These are phyloP conservation scores for Charanyca ferruginea DNA, from an alignment of 2,888 invertebrate species.

Conservation along the genomic window DNA sequence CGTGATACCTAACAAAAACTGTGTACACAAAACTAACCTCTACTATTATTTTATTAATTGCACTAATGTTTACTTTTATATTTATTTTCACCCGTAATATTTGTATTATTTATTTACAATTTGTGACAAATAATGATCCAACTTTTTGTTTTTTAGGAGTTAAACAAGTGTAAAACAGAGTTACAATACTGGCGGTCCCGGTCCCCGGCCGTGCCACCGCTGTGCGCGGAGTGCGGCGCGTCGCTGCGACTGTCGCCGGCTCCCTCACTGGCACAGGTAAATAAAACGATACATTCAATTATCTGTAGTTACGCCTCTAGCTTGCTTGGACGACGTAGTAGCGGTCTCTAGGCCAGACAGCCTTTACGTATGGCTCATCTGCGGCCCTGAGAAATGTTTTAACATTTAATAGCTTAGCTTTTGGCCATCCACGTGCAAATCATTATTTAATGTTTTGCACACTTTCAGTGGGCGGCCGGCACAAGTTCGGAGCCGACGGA, in stretches of 20 bases:
- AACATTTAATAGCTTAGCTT: not conserved
- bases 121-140: not conserved
- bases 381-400: not conserved
- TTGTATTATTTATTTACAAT: not conserved
- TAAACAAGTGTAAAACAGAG: conserved; percentile 98
- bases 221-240: conserved; percentile 94
- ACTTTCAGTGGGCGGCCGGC: conserved; percentile 81
- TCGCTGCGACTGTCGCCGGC: conserved; percentile 80
- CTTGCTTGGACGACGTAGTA: too few relatives aligned
- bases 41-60: not conserved
- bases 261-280: conserved; percentile 79
- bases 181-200: conserved; percentile 97
- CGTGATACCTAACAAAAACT: too few relatives aligned
- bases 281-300: not conserved
- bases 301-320: not conserved
- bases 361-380: not conserved
- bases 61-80: not conserved
- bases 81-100: not conserved
- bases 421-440: not conserved
- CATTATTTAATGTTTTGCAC: not conserved
- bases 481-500: conserved; percentile 72
- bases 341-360: too few relatives aligned
- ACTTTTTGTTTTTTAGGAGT: conserved; percentile 91
- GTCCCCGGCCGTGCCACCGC: conserved; percentile 94
- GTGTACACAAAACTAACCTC: not conserved